A percentile compares a stretch with the other conserved stretches of the same genome.
Evolutionary conservation across 2,113 vertebrate species (phyloP).

Genomic region (Melanocharis versteri): DNA sequence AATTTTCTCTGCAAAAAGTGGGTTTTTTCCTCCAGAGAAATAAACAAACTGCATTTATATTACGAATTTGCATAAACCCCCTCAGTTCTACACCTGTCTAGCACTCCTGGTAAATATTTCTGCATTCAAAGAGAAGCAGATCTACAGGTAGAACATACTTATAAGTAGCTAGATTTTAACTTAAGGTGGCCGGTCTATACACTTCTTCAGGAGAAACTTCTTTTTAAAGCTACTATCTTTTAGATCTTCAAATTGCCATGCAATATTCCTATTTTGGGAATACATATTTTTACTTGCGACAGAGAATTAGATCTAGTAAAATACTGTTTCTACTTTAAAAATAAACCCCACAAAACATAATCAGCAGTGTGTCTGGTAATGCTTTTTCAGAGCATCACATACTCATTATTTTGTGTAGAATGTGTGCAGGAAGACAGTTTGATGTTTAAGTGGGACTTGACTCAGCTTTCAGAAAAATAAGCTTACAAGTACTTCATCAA

Average conservation of each 20-base stretch:
- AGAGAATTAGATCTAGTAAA: conserved; percentile 10
- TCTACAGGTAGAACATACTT: background rate
- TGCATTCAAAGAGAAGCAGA: background rate
- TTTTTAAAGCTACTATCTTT: background rate
- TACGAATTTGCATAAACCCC: background rate
- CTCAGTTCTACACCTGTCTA: background rate
- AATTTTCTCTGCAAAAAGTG: background rate
- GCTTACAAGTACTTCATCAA: conserved; percentile 49
- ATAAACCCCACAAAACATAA: background rate
- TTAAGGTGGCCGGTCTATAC: background rate
- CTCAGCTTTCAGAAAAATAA: conserved; percentile 55
- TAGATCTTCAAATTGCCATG: background rate
- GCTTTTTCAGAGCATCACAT: conserved; percentile 8
- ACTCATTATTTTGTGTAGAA: conserved; percentile 34
- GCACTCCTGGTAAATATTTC: background rate
- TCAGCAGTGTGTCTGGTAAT: background rate
- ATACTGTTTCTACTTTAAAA: background rate
- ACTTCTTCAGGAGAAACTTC: background rate
- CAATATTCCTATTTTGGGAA: background rate
- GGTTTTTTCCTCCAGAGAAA: background rate
- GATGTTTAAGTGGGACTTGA: conserved; percentile 58
- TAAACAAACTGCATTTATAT: background rate
- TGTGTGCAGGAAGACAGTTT: background rate
- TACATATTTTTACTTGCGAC: background rate
- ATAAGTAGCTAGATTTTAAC: background rate